These are phyloP conservation scores for Syngnathus typhle DNA, from an alignment of 2,113 vertebrate species.

Conservation along the genomic window DNA sequence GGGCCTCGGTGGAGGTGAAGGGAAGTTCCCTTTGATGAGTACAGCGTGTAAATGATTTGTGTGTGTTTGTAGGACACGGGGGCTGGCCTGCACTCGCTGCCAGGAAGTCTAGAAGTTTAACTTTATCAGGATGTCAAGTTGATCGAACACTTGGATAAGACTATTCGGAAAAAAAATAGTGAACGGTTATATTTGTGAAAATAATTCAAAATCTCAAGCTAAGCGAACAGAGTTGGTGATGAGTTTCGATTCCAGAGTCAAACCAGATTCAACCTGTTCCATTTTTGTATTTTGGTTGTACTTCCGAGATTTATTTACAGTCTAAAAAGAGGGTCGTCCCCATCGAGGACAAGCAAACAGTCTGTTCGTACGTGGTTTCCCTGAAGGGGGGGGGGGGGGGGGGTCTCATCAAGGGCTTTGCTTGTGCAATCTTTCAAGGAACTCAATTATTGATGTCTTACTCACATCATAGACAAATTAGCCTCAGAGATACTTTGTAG, in stretches of 20 bases:
- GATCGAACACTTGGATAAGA: not conserved
- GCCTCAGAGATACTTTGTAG: constrained; percentile 49
- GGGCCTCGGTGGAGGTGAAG: constrained; percentile 65
- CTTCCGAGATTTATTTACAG: not conserved
- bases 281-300: not conserved
- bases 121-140: not conserved
- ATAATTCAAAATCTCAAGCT: no score
- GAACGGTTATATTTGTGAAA: no score
- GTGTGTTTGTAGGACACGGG: constrained; percentile 71
- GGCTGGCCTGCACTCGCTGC: constrained; percentile 63
- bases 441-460: constrained; percentile 66
- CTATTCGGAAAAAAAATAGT: not conserved
- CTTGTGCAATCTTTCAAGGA: constrained; percentile 43
- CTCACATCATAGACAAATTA: constrained; percentile 59
- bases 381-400: not conserved
- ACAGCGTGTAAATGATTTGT: constrained; percentile 79
- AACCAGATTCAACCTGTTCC: no score
- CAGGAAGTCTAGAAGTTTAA: constrained; percentile 6
- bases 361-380: constrained; percentile 28
- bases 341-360: constrained; percentile 21
- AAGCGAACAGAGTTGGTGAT: no score
- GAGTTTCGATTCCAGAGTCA: no score
- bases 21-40: constrained; percentile 75
- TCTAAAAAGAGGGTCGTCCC: not conserved
- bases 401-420: constrained; percentile 27